phyloP scores from a whole-genome alignment of 2,113 vertebrate species.

The Psittacula cyanocephala region DNA sequence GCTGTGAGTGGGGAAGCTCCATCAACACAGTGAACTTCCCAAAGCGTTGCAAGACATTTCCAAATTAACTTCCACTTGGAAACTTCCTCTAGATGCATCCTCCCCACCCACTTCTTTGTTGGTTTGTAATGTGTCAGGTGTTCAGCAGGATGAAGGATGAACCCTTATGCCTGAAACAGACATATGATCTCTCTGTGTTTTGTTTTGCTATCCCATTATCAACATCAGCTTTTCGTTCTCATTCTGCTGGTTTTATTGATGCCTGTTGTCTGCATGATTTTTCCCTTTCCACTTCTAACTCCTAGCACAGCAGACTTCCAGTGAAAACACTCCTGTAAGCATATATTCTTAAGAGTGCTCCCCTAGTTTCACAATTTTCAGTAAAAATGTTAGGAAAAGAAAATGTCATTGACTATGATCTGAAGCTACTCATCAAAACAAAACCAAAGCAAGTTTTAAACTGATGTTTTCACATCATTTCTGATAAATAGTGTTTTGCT shows the following conservation, averaged over 20 bases:
- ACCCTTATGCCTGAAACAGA: not conserved
- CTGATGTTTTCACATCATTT: not conserved
- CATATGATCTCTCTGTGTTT: not conserved
- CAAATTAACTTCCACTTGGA: not conserved
- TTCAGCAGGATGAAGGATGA: not conserved
- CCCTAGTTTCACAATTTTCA: not conserved
- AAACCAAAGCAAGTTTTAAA: not conserved
- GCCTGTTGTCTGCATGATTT: not conserved
- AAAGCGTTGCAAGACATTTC: not conserved
- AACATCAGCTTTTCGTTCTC: not conserved
- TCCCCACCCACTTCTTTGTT: not conserved
- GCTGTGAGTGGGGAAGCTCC: not conserved
- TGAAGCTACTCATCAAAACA: not conserved
- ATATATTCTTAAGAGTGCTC: not conserved
- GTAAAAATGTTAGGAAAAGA: not conserved
- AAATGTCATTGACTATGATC: not conserved
- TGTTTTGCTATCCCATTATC: not conserved
- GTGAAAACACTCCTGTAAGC: not conserved
- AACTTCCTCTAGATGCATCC: not conserved
- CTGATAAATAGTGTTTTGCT: not conserved
- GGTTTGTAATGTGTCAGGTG: fast-evolving
- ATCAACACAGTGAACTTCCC: not conserved
- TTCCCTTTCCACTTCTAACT: not conserved
- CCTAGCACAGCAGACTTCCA: not conserved
- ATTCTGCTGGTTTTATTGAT: not conserved